Conservation (phyloP, 2,888 invertebrate genomes). For the Eugnorisma glareosa region DNA sequence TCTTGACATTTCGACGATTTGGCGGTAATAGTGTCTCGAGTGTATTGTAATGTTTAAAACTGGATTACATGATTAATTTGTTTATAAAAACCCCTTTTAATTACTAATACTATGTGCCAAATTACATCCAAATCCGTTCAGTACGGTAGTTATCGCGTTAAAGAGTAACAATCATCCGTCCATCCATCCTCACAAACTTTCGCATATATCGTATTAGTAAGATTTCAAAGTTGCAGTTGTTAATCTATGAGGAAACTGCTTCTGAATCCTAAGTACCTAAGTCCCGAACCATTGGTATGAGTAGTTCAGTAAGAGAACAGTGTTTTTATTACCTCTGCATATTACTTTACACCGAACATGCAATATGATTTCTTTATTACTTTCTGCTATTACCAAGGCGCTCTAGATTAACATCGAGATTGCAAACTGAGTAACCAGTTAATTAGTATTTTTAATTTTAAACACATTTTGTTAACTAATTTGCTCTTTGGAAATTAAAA, state of each 20-base stretch:
- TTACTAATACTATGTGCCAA: too few species aligned
- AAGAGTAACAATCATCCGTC: too few species aligned
- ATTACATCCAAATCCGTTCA: too few species aligned
- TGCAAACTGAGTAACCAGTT: conserved; percentile 12
- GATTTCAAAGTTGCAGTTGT: not conserved
- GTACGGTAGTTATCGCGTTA: too few species aligned
- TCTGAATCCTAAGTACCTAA: too few species aligned
- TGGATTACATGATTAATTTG: too few species aligned
- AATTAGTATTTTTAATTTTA: conserved; percentile 35
- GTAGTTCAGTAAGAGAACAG: conserved; percentile 6
- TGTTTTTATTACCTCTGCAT: conserved; percentile 10
- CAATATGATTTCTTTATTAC: conserved; percentile 25
- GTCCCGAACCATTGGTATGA: not conserved
- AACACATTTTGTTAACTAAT: not conserved
- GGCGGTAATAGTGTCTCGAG: too few species aligned
- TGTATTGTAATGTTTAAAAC: too few species aligned
- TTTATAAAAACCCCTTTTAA: too few species aligned
- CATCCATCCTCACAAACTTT: too few species aligned
- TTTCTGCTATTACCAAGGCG: conserved; percentile 26
- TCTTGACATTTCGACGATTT: too few species aligned
- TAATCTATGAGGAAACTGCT: not conserved
- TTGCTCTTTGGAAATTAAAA: not conserved
- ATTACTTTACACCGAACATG: not conserved
- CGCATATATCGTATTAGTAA: too few species aligned
- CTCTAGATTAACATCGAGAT: conserved; percentile 23